Base-by-base conservation (phyloP, 2,797 vertebrate genomes). In the Tapirus indicus region DNA sequence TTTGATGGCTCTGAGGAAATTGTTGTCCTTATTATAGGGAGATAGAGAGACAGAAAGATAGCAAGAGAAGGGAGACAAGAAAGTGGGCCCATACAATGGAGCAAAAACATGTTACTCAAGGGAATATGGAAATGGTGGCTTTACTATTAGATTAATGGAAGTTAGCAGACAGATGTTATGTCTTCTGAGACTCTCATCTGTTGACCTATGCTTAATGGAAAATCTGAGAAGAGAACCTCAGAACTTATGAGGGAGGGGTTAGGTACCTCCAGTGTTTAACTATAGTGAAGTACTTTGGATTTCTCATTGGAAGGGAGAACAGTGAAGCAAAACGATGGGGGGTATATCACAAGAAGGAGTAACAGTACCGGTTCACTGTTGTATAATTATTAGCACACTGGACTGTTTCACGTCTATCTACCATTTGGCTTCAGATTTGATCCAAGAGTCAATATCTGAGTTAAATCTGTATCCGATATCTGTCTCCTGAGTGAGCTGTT, bases 1-100 rank as follows among this genome's bases (percentile, higher is more conserved):
- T 92, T 92, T 96, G 95, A 92, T 77, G 71, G 94, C 91, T 11
- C 88, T 62, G 74, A 96, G 97, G 96, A 97, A 97, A 97, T 84
- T 74, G 68, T 83, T 97, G n/a, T 97, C 89, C 80, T 83, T 97
- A 83, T 88, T 85, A 92, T 79, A 80, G 92, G 78, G 66, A 85
- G 92, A 93, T 54, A 88, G 85, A 97, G 72, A 91, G 35, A 89
- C 2, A 52, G 72, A 93, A 77, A 38, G 58, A 93, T 13, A 77
- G 49, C n/a, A 78, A 79, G 60, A 17, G n/a, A 62, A 72, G 29
- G 41, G 58, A 82, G 47, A 25, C 74, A 38, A 97, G 49, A 60
- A 64, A 66, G 54, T 80, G 41, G 64, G 41, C 14, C 14, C 12
- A 77, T 23, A 38, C 32, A 25, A 77, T 84, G 52, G 58, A 89